Evolutionary conservation across 2,113 vertebrate genomes (phyloP).

Genomic region (Sander vitreus): DNA sequence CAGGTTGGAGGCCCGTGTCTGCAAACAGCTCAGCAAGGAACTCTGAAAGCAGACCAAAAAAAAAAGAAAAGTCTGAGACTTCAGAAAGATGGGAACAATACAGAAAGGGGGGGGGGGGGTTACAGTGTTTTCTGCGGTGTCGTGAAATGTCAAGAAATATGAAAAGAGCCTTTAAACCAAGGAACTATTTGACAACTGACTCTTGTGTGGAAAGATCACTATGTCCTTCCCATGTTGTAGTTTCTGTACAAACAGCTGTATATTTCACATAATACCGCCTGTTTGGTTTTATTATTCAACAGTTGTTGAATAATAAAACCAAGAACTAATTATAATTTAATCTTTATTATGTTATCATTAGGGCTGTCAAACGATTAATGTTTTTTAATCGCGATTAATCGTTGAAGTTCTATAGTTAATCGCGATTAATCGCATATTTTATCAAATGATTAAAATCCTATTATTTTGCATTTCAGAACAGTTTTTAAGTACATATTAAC

Average conservation of each 20-base stretch:
- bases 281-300: too few species aligned
- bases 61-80: neutral
- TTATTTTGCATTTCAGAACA: too few species aligned
- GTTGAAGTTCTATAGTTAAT: too few species aligned
- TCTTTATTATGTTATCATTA: neutral
- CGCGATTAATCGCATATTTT: too few species aligned
- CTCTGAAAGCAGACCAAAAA: constrained; percentile 78
- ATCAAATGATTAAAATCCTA: too few species aligned
- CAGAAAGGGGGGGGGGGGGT: neutral
- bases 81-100: neutral
- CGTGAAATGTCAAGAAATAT: neutral
- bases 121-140: neutral
- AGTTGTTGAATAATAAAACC: neutral
- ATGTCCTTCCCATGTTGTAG: neutral
- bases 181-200: neutral
- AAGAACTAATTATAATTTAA: too few species aligned
- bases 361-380: too few species aligned
- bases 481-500: too few species aligned
- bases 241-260: neutral
- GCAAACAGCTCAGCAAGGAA: constrained; percentile 88
- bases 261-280: neutral
- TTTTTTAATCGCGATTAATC: too few species aligned
- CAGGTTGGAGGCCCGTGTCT: constrained; percentile 83
- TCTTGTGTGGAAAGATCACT: neutral
- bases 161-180: neutral